Conservation (phyloP, 1,140 invertebrate genomes). For the Drosophila melanica region DNA sequence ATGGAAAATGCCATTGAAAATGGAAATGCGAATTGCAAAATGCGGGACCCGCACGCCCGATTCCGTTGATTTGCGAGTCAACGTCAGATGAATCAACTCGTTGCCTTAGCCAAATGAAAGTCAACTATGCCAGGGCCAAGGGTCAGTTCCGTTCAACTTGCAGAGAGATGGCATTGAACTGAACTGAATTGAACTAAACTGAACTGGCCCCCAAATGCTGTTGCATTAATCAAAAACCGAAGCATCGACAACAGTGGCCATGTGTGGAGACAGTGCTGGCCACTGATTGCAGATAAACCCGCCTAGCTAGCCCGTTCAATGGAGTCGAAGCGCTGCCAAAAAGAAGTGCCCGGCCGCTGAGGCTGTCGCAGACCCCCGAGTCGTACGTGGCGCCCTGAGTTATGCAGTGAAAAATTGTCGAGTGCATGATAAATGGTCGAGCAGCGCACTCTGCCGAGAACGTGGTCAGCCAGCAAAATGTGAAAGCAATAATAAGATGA, state of each 20-base stretch:
- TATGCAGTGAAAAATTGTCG: conserved; percentile 76
- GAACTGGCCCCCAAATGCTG: conserved; percentile 10
- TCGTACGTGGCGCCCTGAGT: conserved; percentile 65
- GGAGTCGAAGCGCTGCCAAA: background rate
- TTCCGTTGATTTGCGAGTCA: conserved; percentile 47
- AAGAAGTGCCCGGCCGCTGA: conserved; percentile 13
- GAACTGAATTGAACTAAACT: background rate
- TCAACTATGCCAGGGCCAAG: conserved; percentile 17
- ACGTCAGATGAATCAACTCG: conserved; percentile 47
- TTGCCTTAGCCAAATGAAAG: conserved; percentile 27
- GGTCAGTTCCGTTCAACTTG: conserved; percentile 15
- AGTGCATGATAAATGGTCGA: conserved; percentile 66
- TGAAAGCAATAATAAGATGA: conserved; percentile 38
- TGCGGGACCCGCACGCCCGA: conserved; percentile 52
- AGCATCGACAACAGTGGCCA: conserved; percentile 68
- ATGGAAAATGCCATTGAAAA: conserved; percentile 71
- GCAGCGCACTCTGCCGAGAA: conserved; percentile 33
- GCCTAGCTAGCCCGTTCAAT: background rate
- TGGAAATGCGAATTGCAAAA: conserved; percentile 39
- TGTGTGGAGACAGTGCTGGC: conserved; percentile 74
- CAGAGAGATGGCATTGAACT: background rate
- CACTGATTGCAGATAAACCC: conserved; percentile 70
- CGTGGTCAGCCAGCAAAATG: conserved; percentile 51
- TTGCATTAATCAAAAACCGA: conserved; percentile 71
- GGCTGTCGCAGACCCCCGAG: background rate